Evolutionary conservation across 1,140 invertebrate genomes (phyloP).

Genomic region (Drosophila ercepeae): DNA sequence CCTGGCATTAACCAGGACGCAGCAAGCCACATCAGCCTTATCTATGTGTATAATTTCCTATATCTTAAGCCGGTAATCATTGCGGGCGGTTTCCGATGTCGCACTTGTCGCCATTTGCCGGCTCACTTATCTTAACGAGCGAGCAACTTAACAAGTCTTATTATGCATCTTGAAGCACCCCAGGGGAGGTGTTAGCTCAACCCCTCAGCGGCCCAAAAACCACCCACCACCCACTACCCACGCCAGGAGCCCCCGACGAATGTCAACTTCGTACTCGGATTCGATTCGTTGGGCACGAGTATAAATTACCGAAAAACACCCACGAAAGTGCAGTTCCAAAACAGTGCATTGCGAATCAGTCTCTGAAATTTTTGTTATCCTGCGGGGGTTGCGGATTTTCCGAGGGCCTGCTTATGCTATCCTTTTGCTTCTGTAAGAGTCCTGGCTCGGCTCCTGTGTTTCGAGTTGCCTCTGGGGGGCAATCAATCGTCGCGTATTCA

Average conservation of each 20-base stretch:
- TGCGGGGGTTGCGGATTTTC: slow-evolving; percentile 9
- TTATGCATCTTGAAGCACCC: slow-evolving; percentile 68
- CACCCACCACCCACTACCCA: slow-evolving; percentile 4
- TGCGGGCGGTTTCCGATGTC: slow-evolving; percentile 67
- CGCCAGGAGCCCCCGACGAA: neutral
- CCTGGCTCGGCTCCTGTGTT: slow-evolving; percentile 23
- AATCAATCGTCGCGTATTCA: slow-evolving; percentile 80
- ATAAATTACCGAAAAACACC: slow-evolving; percentile 65
- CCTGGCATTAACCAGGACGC: slow-evolving; percentile 13
- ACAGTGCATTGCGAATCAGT: slow-evolving; percentile 31
- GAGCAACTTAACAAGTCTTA: slow-evolving; percentile 81
- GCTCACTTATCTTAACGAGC: slow-evolving; percentile 81
- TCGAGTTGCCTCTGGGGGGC: slow-evolving; percentile 69
- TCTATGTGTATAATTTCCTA: slow-evolving; percentile 42
- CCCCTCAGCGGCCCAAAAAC: neutral
- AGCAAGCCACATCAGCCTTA: slow-evolving; percentile 18
- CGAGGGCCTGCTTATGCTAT: slow-evolving; percentile 57
- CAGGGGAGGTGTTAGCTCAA: slow-evolving; percentile 39
- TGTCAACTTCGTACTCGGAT: slow-evolving; percentile 34
- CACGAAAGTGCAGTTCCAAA: slow-evolving; percentile 63
- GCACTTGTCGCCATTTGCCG: slow-evolving; percentile 80
- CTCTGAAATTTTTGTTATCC: neutral
- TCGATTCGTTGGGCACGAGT: slow-evolving; percentile 18
- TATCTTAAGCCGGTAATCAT: slow-evolving; percentile 74
- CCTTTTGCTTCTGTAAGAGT: slow-evolving; percentile 5